Conservation (phyloP, 2,113 vertebrate genomes). For the Mugil cephalus region DNA sequence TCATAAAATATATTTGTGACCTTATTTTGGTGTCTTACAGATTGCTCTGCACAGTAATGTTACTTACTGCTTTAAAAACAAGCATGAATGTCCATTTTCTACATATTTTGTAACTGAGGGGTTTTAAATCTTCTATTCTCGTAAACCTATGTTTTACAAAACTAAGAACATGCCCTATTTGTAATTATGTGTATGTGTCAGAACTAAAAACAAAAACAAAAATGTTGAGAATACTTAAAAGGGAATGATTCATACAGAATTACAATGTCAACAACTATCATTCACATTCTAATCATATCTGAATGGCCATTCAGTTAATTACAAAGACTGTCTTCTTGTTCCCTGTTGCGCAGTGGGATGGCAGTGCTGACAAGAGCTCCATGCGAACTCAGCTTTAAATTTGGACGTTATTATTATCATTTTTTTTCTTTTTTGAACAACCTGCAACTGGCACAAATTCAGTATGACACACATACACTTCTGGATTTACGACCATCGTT, state of each 20-base stretch:
- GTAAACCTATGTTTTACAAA: not conserved
- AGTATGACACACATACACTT: too few species aligned
- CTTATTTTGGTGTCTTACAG: not conserved
- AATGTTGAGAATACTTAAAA: not conserved
- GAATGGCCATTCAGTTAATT: conserved; percentile 15
- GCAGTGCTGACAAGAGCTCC: too few species aligned
- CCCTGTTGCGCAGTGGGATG: too few species aligned
- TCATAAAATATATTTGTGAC: not conserved
- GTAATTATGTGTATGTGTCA: not conserved
- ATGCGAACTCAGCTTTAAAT: too few species aligned
- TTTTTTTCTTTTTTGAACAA: too few species aligned
- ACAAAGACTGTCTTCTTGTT: too few species aligned
- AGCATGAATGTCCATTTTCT: not conserved
- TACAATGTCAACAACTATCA: not conserved
- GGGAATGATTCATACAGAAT: not conserved
- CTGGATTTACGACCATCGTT: too few species aligned
- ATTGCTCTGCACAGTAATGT: not conserved
- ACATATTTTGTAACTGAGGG: too few species aligned
- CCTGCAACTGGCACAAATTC: too few species aligned
- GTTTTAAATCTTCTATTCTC: too few species aligned
- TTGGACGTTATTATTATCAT: too few species aligned
- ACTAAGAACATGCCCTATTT: not conserved
- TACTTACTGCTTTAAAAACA: not conserved
- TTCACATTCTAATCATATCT: conserved; percentile 7
- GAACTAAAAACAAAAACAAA: not conserved